These are phyloP conservation scores for Ataeniobius toweri DNA, from an alignment of 2,797 vertebrate species.

Conservation along the genomic window DNA sequence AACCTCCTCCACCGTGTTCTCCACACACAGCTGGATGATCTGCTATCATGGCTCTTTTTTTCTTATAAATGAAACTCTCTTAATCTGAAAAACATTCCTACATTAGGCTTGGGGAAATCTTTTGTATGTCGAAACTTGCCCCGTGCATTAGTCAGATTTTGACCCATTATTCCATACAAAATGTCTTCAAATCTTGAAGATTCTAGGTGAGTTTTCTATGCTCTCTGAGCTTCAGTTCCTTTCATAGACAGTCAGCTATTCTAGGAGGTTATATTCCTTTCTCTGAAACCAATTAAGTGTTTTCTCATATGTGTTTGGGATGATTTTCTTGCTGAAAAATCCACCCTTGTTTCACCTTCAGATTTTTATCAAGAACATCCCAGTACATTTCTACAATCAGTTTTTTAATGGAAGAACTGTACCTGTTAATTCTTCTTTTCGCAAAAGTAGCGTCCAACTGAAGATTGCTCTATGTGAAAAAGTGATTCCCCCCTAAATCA, in stretches of 20 bases:
- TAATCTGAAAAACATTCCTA: too few relatives aligned
- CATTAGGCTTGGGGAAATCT: background rate
- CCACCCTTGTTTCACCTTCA: background rate
- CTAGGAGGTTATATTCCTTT: background rate
- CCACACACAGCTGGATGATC: slow-evolving; percentile 14
- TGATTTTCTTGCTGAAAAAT: background rate
- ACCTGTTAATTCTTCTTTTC: too few relatives aligned
- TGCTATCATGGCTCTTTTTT: slow-evolving; percentile 8
- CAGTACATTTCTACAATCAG: background rate
- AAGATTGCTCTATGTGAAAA: background rate
- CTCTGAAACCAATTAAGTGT: background rate
- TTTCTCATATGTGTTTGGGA: background rate
- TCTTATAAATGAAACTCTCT: slow-evolving; percentile 20
- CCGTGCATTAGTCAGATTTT: background rate
- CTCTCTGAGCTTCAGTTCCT: background rate
- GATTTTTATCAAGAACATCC: background rate
- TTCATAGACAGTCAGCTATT: background rate
- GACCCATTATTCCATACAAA: background rate
- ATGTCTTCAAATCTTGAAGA: background rate
- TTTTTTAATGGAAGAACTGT: too few relatives aligned
- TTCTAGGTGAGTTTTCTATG: background rate
- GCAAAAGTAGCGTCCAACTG: background rate
- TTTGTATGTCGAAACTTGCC: background rate
- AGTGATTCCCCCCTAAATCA: background rate
- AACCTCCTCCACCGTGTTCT: slow-evolving; percentile 30